Base-by-base conservation (phyloP, 2,888 invertebrate species). In the Eurytoma californica region DNA sequence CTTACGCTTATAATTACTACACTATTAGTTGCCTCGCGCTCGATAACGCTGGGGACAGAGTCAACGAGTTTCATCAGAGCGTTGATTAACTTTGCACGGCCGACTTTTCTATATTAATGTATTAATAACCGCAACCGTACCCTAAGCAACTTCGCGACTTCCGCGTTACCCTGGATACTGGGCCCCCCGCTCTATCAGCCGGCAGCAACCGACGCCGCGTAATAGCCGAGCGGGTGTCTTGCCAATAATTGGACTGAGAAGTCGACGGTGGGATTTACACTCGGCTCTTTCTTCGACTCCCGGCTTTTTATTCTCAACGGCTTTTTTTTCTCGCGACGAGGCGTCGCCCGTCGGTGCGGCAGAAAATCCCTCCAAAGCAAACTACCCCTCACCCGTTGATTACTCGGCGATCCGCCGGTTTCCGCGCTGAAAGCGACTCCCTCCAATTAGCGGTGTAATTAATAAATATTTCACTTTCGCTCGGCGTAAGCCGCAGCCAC, bases 401-500 rank as follows among this genome's bases (percentile, higher is more conserved):
- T 81, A 79, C 61, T 68, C 61, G 61, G 63, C 13, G 72, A 30
- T 53, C 49, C 47, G 28, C 9, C 80, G 80, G 83, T 83, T 82
- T 80, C 72, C n/a, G 9, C 18, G 39, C 75, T 72, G 77, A 69
- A 66, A 53, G 39, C 39, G 80, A 75, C 78, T 69, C 84, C 83
- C 82, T 82, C 84, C 82, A 85, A 85, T 84, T 85, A 85, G 84
- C 82, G 82, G 75, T 80, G 83, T 86, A 86, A 87, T 87, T 87
- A 86, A 87, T 86, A 86, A 86, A 86, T 85, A 86, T 86, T 87
- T 85, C 84, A 82, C 83, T 79, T 83, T 81, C 78, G 77, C 80
- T 73, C 20, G 63, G 51, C 57, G 51, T n/a, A 7, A 39, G 73
- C 69, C 72, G 24, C 28, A 28, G 60, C 78, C 28, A 79, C 57